These are phyloP conservation scores for Myoxocephalus aenaeus DNA, from an alignment of 2,797 vertebrate species.

Conservation along the genomic window DNA sequence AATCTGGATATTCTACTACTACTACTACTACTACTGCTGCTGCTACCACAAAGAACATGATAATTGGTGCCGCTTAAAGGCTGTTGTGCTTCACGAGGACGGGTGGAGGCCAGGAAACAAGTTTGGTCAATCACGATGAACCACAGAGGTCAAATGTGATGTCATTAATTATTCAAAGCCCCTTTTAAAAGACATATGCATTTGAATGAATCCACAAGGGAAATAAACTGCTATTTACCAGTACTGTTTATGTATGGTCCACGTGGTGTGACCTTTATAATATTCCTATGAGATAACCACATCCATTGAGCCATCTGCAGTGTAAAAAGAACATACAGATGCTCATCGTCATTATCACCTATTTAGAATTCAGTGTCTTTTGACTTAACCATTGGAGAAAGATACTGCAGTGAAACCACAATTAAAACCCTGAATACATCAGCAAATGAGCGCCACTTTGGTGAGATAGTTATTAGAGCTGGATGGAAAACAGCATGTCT, in stretches of 20 bases:
- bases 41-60: background rate
- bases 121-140: constrained; percentile 39
- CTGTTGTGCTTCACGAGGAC: background rate
- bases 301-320: constrained; percentile 15
- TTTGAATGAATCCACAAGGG: constrained; percentile 59
- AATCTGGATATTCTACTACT: background rate
- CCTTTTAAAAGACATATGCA: constrained; percentile 50
- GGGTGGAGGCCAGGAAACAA: constrained; percentile 45
- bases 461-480: constrained; percentile 50
- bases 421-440: constrained; percentile 28
- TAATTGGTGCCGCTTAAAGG: background rate
- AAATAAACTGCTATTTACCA: constrained; percentile 52
- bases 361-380: constrained; percentile 37
- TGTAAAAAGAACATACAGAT: constrained; percentile 23
- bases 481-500: constrained; percentile 62
- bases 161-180: constrained; percentile 62
- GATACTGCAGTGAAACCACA: constrained; percentile 3
- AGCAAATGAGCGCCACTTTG: constrained; percentile 33
- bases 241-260: constrained; percentile 32
- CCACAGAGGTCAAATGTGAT: constrained; percentile 54
- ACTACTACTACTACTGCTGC: background rate
- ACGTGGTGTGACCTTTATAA: constrained; percentile 10
- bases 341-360: constrained; percentile 5
- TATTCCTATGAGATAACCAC: constrained; percentile 37
- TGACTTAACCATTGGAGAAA: constrained; percentile 13